Percentiles rank a stretch among this genome's conserved stretches.
Conservation (phyloP, 2,888 invertebrate genomes). For the Apoda limacodes region DNA sequence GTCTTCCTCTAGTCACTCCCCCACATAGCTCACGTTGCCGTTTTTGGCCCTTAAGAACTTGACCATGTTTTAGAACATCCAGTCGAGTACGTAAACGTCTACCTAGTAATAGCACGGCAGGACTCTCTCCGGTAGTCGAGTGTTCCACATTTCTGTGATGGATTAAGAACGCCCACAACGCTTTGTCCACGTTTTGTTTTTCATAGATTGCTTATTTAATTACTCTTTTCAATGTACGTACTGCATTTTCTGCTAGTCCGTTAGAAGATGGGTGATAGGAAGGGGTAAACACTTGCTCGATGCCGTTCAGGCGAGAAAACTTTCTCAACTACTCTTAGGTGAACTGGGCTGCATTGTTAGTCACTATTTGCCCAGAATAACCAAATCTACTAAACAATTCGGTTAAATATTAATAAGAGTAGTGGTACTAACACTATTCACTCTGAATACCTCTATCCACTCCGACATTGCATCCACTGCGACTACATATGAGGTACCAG, state of each 20-base stretch:
- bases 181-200: slow-evolving; percentile 5
- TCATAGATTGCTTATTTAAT: slow-evolving; percentile 15
- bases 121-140: slow-evolving; percentile 15
- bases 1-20: slow-evolving; percentile 1
- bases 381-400: slow-evolving; percentile 8
- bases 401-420: slow-evolving; percentile 1
- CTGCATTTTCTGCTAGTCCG: slow-evolving; percentile 19
- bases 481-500: slow-evolving; percentile 13
- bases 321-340: slow-evolving; percentile 12
- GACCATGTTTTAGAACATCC: slow-evolving; percentile 11
- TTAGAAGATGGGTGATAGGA: too few species aligned
- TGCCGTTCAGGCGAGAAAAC: slow-evolving; percentile 13
- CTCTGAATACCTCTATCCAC: slow-evolving; percentile 16
- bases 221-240: slow-evolving; percentile 12
- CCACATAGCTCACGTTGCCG: slow-evolving; percentile 4
- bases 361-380: slow-evolving; percentile 16
- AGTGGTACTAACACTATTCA: slow-evolving; percentile 9
- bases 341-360: slow-evolving; percentile 19
- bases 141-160: slow-evolving; percentile 16
- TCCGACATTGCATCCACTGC: slow-evolving; percentile 14
- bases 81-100: slow-evolving; percentile 12
- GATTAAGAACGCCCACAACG: slow-evolving; percentile 13
- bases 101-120: slow-evolving; percentile 12
- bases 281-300: slow-evolving; percentile 18
- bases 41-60: slow-evolving; percentile 5